Percentiles rank a stretch among this genome's conserved stretches.
Conservation (phyloP, 2,888 invertebrate genomes). For the Netelia melanura region DNA sequence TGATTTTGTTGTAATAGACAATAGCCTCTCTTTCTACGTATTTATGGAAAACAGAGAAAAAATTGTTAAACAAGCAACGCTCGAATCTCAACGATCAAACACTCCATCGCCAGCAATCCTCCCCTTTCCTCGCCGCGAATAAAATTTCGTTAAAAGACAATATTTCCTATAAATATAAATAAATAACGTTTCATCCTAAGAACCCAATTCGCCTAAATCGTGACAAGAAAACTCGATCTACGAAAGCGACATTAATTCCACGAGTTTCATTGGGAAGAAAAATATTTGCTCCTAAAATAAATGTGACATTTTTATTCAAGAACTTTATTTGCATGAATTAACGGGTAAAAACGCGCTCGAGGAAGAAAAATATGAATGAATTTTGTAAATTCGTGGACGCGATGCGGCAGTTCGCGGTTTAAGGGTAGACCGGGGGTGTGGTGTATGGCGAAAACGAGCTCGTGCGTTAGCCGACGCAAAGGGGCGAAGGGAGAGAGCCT, state of each 20-base stretch:
- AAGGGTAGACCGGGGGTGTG: background rate
- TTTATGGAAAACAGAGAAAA: background rate
- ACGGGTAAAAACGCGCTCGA: background rate
- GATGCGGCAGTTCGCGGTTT: constrained; percentile 46
- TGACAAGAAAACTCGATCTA: background rate
- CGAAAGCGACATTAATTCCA: background rate
- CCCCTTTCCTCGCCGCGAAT: constrained; percentile 9
- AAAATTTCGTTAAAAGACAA: constrained; percentile 10
- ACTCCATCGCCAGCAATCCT: constrained; percentile 38
- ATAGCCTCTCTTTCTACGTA: background rate
- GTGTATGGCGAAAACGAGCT: constrained; percentile 27
- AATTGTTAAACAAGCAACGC: constrained; percentile 18
- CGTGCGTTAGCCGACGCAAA: constrained; percentile 6
- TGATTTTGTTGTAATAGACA: background rate
- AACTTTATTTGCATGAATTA: background rate
- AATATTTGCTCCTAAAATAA: background rate
- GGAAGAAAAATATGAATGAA: constrained; percentile 1
- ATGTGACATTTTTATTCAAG: background rate
- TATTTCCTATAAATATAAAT: constrained; percentile 30
- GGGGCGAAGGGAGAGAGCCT: background rate
- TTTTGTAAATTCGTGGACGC: constrained; percentile 29
- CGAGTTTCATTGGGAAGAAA: background rate
- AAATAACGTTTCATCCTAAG: background rate
- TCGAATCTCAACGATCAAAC: constrained; percentile 23
- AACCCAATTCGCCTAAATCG: too few relatives aligned